Percentiles rank a stretch among this genome's conserved stretches.
Conservation (phyloP, 37 sponge, comb jelly and placozoan genomes). For the Haliclona indistincta region DNA sequence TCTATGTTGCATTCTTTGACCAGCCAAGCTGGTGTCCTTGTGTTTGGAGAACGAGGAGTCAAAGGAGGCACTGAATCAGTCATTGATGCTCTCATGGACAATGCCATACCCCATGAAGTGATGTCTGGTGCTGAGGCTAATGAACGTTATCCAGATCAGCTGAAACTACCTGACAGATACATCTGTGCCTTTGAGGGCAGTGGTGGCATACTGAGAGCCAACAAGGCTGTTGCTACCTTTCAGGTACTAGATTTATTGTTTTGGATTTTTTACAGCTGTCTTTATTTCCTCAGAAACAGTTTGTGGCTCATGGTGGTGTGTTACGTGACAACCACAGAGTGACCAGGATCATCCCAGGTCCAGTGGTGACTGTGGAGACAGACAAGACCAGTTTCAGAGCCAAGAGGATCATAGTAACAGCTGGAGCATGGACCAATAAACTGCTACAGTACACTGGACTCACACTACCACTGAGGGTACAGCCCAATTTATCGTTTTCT, state of each 20-base stretch:
- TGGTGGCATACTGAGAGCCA: conserved; percentile 44
- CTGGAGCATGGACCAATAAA: conserved; percentile 75
- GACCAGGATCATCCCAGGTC: conserved; percentile 33
- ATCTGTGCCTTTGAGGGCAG: conserved; percentile 22
- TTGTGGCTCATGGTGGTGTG: conserved; percentile 46
- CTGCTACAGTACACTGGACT: conserved; percentile 49
- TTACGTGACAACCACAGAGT: conserved; percentile 65
- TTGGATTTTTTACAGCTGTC: not conserved
- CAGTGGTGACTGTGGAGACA: conserved; percentile 40
- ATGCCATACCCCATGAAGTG: conserved; percentile 1
- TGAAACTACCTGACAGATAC: not conserved
- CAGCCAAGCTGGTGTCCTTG: conserved; percentile 59
- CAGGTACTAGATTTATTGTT: conserved; percentile 23
- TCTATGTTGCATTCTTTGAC: too few species aligned
- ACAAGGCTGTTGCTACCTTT: conserved; percentile 66
- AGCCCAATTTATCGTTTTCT: not conserved
- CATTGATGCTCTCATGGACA: not conserved
- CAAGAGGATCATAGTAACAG: conserved; percentile 67
- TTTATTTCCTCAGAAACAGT: not conserved
- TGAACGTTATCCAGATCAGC: not conserved
- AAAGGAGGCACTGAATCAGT: too few species aligned
- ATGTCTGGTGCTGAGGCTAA: conserved; percentile 14
- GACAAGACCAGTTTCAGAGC: conserved; percentile 49
- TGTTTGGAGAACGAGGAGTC: conserved; percentile 45
- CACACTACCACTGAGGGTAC: conserved; percentile 60